These are phyloP conservation scores for Epinephelus awoara DNA, from an alignment of 2,797 vertebrate species.

Conservation along the genomic window DNA sequence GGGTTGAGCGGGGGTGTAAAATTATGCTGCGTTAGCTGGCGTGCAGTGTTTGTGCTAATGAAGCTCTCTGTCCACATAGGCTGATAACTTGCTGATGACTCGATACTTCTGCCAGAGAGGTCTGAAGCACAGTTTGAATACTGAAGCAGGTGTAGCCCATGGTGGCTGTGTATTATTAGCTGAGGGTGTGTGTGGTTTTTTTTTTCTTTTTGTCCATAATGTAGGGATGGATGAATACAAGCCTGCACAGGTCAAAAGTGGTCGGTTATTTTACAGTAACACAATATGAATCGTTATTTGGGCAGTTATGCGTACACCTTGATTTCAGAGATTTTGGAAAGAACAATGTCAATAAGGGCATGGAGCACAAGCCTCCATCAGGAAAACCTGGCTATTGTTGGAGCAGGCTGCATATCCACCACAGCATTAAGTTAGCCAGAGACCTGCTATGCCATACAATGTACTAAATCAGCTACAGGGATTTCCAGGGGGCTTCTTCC, in stretches of 20 bases:
- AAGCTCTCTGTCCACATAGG: conserved; percentile 81
- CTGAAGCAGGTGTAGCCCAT: conserved; percentile 67
- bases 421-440: not conserved
- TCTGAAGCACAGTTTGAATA: conserved; percentile 68
- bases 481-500: not conserved
- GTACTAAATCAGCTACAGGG: not conserved
- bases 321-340: not conserved
- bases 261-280: not conserved
- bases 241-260: not conserved
- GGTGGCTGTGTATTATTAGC: conserved; percentile 49
- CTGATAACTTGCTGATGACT: conserved; percentile 82
- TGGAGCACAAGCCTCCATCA: not conserved
- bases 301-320: no score
- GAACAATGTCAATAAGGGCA: not conserved
- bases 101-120: conserved; percentile 74
- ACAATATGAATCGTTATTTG: not conserved
- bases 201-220: not conserved
- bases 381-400: not conserved
- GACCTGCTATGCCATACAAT: not conserved
- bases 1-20: conserved; percentile 76
- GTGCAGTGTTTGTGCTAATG: conserved; percentile 78
- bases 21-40: conserved; percentile 82
- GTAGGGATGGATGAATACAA: not conserved
- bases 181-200: not conserved
- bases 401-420: not conserved